Base-by-base conservation (phyloP, 2,888 invertebrate genomes). In the Smittia aterrima region DNA sequence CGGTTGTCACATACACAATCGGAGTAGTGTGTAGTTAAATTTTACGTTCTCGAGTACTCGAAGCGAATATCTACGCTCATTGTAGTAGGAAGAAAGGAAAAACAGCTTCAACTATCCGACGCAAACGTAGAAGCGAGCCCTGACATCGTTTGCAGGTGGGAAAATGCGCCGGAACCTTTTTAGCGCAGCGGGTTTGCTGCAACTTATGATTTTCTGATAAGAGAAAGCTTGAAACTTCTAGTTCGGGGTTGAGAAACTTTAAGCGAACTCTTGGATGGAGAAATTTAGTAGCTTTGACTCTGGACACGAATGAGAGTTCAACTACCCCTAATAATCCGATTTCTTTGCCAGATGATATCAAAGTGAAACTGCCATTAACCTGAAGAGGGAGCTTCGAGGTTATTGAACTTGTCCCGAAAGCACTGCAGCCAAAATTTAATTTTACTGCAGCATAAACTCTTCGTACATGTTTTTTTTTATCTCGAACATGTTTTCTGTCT, bases 191-290 rank as follows among this genome's bases (percentile, higher is more conserved):
- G 47, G 2, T 58, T 22, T 22, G 22, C 22, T 40, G 40, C 25
- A 6, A 20, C 40, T 68, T 47, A 68, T 68, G 68, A n/a, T 68
- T 22, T 16, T 68, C 47, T 68, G 68, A 68, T 68, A 68, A 25
- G 24, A 47, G 40, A 22, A 68, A 68, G 47, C 47, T 68, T 22
- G 20, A 22, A 58, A n/a, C 22, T 58, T 58, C 58, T 58, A 58
- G 22, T 22, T 58, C n/a, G 58, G 58, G 22, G 22, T 20, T 58
- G 58, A 58, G 6, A 58, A 58, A 11, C 58, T 18, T 22, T 22
- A 7, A 58, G 18, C 7, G n/a, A 58, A 58, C 22, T n/a, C n/a
- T n/a, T n/a, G n/a, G n/a, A n/a, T n/a, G n/a, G n/a, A n/a, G n/a
- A n/a, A n/a, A n/a, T 47, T 7, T 2, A 22, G 13, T 58, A 2